Evolutionary conservation across 1,140 invertebrate species (phyloP), one percentile per base, ranked within the genome.

Genomic region (Metopolophium dirhodum): DNA sequence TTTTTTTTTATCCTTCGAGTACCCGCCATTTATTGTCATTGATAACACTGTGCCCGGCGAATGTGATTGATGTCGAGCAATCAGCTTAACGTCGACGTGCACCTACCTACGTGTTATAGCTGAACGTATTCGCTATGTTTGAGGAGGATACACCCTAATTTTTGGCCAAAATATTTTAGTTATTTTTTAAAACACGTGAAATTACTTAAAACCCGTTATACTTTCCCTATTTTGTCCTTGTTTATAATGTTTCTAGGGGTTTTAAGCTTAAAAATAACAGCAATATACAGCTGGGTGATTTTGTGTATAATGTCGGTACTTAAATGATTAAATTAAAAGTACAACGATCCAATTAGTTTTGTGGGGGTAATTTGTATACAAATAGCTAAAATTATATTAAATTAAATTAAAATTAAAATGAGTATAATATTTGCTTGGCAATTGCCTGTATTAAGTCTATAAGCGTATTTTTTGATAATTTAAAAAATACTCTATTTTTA

Each of bases 241-340:
- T 37, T 68, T n/a, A 41, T 41, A 68, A 68, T 20, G 18, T 37
- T 35, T 82, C 1, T n/a, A 37, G 11, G 18, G n/a, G 35, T 37
- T 37, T 20, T 82, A 82, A 82, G 18, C n/a, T 35, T 82, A n/a
- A 68, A 68, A 68, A 30, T 57, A 68, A 68, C 30, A n/a, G 11
- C 14, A 14, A n/a, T n/a, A 14, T 68, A 22, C 20, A 85, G 1
- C 8, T 85, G 20, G 3, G 35, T 18, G 35, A 82, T 82, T 83
- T 83, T 41, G 6, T 37, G 2, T 83, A 23, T 37, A 37, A 37
- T 83, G 82, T 83, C 14, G 54, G 54, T 61, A 68, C 8, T 41
- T 41, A 85, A 85, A 26, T 41, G 41, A 87, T n/a, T 49, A 47
- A 87, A 87, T 49, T 47, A 49, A 87, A 87, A 87, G 85, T 20